Conservation (phyloP, 2,797 vertebrate genomes). For the Catostomus latipinnis region DNA sequence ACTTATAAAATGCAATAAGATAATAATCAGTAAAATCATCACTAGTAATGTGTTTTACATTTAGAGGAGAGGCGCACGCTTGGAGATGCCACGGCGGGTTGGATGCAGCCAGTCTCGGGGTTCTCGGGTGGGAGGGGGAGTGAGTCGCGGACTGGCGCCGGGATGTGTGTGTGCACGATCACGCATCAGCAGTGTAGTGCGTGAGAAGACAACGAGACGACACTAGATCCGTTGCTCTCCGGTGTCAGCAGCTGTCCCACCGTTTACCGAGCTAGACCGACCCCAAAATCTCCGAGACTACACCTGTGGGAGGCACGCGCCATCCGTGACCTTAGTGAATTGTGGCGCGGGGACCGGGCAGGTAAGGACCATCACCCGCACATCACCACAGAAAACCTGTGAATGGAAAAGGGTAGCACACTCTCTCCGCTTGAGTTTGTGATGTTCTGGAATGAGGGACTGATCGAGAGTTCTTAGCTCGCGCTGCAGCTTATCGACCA, state of each 20-base stretch:
- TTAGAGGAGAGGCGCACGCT: not conserved
- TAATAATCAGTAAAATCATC: not conserved
- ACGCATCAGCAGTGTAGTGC: conserved; percentile 71
- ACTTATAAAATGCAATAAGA: not conserved
- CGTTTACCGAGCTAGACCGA: conserved; percentile 21
- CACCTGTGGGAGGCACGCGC: conserved; percentile 37
- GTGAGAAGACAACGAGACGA: conserved; percentile 77
- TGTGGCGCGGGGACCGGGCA: conserved; percentile 13
- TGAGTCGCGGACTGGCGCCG: conserved; percentile 40
- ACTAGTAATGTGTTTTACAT: not conserved
- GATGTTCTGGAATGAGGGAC: conserved; percentile 35
- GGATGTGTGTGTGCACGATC: conserved; percentile 55
- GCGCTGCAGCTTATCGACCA: conserved; percentile 24
- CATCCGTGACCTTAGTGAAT: conserved; percentile 21
- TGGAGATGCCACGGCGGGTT: conserved; percentile 25
- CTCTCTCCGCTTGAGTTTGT: conserved; percentile 33
- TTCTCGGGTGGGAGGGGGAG: conserved; percentile 49
- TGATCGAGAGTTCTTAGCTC: not conserved
- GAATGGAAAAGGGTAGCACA: not conserved
- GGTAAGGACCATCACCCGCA: conserved; percentile 29
- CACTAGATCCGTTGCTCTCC: conserved; percentile 54
- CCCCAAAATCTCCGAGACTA: conserved; percentile 44
- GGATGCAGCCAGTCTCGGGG: conserved; percentile 41
- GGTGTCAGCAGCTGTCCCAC: conserved; percentile 38
- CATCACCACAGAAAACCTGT: conserved; percentile 19